Conservation (phyloP, 2,888 invertebrate genomes). For the Tribolium freemani region DNA sequence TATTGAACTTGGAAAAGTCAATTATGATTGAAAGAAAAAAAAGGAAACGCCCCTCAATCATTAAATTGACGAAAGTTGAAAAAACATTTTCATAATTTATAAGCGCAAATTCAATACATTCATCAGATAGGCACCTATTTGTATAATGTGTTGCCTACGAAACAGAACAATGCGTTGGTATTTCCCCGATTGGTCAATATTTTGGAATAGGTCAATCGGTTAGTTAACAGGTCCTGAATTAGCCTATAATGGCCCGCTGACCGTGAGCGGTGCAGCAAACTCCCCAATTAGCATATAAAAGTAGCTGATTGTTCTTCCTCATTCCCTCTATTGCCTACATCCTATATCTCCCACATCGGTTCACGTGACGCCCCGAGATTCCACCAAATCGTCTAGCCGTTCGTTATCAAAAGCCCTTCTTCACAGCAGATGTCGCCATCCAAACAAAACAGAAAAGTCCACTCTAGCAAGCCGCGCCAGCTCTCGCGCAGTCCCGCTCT, state of each 20-base stretch:
- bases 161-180: background rate
- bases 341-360: slow-evolving; percentile 48
- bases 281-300: slow-evolving; percentile 47
- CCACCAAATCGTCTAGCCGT: background rate
- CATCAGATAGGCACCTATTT: background rate
- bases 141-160: slow-evolving; percentile 38
- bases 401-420: slow-evolving; percentile 10
- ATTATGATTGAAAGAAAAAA: background rate
- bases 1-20: slow-evolving; percentile 3
- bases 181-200: too few relatives aligned
- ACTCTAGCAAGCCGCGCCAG: background rate
- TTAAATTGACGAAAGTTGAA: background rate
- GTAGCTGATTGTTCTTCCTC: slow-evolving; percentile 56
- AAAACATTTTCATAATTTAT: background rate
- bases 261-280: slow-evolving; percentile 34
- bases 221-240: slow-evolving; percentile 35
- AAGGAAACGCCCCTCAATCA: background rate
- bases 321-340: slow-evolving; percentile 56
- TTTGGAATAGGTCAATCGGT: background rate
- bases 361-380: slow-evolving; percentile 11
- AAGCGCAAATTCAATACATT: background rate
- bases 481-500: slow-evolving; percentile 42
- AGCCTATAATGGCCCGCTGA: slow-evolving; percentile 34
- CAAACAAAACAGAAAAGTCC: background rate
- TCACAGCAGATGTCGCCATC: slow-evolving; percentile 15